Evolutionary conservation across 2,797 vertebrate genomes (phyloP), one percentile per base, ranked within the genome.

Genomic region (Microctenopoma stevenorrisi): DNA sequence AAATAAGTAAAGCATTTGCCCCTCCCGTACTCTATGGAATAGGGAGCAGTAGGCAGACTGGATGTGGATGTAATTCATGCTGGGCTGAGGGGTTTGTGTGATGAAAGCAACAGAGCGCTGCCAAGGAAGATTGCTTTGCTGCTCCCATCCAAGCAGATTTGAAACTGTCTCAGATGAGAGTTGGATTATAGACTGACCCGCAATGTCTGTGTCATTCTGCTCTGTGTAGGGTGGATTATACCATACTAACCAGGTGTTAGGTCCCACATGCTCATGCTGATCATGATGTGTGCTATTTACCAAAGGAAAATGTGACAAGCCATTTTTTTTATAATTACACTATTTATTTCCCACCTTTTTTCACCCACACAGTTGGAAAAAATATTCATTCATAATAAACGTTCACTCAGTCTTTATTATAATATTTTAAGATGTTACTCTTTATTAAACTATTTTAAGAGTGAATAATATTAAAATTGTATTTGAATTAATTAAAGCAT

Each of bases 41-140:
- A 93, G 94, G 93, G 96, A 85, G 93, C 95, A 93, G 95, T 93
- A 94, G 94, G 95, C 95, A 96, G 95, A 96, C 95, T 95, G 93
- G 92, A 96, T 94, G 93, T 96, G 93, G 97, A 97, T 97, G 96
- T 98, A 97, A 98, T 98, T 98, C 97, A 98, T 96, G 96, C 96
- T 94, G 95, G 96, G 97, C 96, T 96, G 95, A 95, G 95, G 95
- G 96, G 95, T 96, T 96, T 97, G 95, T 97, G 95, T 95, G 96
- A 98, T 98, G 97, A 98, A 97, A 96, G 97, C 96, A 95, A 94
- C 95, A 91, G 96, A 97, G 96, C 96, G 95, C 96, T 97, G 96
- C 97, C 97, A 95, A 94, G 95, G 95, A 99, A 99, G 97, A 99
- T 99, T 99, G 97, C 96, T 98, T 98, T 97, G 96, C 97, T 95